A percentile compares a stretch with the other conserved stretches of the same genome.
Evolutionary conservation across 2,113 vertebrate species (phyloP).

Genomic region (Corythoichthys intestinalis): DNA sequence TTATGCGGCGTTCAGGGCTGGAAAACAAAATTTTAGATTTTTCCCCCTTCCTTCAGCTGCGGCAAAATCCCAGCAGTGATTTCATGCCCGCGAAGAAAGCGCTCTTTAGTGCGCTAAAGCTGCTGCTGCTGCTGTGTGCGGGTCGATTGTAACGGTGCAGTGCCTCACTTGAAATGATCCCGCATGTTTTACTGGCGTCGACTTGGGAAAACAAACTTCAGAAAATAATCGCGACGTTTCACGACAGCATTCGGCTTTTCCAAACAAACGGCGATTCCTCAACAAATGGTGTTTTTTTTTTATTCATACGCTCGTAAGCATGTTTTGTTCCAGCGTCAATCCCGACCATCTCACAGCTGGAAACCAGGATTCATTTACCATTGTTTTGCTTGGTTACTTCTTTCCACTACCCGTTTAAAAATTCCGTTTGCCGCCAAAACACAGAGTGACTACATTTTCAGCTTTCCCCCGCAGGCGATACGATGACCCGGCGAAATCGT

Average conservation of each 20-base stretch:
- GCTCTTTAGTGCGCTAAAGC: neutral
- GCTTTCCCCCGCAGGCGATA: constrained; percentile 11
- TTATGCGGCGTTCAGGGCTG: neutral
- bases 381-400: constrained; percentile 72
- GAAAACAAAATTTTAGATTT: neutral
- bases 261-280: neutral
- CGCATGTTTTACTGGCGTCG: constrained; percentile 58
- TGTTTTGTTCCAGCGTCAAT: constrained; percentile 69
- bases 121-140: constrained; percentile 21
- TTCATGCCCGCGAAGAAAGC: constrained; percentile 47
- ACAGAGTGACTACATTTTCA: neutral
- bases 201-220: constrained; percentile 58
- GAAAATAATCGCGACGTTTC: constrained; percentile 26
- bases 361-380: constrained; percentile 75
- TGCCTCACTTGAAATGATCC: constrained; percentile 57
- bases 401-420: constrained; percentile 55
- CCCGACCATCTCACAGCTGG: constrained; percentile 76
- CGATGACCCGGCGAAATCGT: constrained; percentile 16
- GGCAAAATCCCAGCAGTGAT: constrained; percentile 5
- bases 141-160: constrained; percentile 64
- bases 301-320: constrained; percentile 6
- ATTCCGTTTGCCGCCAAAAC: constrained; percentile 29
- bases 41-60: neutral
- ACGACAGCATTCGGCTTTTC: neutral
- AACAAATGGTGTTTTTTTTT: constrained; percentile 16